phyloP scores from a whole-genome alignment of 2,888 invertebrate genomes.

The Biston stratarius region DNA sequence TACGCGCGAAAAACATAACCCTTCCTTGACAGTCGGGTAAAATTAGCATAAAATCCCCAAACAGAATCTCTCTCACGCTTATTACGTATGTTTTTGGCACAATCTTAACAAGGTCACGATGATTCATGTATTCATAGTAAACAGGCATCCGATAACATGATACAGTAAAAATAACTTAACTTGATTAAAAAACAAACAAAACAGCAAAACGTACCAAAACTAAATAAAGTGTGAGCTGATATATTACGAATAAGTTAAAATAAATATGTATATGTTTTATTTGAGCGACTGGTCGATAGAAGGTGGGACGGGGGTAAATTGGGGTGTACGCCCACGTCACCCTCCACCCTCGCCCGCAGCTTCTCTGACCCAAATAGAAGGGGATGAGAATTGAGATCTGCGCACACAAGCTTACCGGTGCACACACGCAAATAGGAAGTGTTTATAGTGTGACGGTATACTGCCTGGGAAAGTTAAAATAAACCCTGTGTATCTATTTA shows the following conservation, averaged over 20 bases:
- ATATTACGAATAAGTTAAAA: slow-evolving; percentile 13
- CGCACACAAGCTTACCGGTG: slow-evolving; percentile 50
- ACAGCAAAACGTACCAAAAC: not conserved
- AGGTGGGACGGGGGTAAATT: slow-evolving; percentile 45
- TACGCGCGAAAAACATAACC: no score
- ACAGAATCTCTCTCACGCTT: not conserved
- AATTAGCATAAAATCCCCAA: no score
- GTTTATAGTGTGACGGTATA: slow-evolving; percentile 16
- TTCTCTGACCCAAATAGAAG: slow-evolving; percentile 74
- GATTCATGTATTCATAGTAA: slow-evolving; percentile 22
- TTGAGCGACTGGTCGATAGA: slow-evolving; percentile 67
- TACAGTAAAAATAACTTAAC: slow-evolving; percentile 10
- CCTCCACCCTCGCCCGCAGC: slow-evolving; percentile 59
- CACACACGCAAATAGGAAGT: slow-evolving; percentile 41
- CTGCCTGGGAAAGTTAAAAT: slow-evolving; percentile 10
- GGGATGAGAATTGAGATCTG: slow-evolving; percentile 64
- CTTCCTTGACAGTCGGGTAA: no score
- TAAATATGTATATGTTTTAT: slow-evolving; percentile 42
- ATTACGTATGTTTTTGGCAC: slow-evolving; percentile 2
- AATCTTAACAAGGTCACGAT: slow-evolving; percentile 13
- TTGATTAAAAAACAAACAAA: slow-evolving; percentile 20
- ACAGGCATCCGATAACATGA: slow-evolving; percentile 22
- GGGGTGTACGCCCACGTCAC: slow-evolving; percentile 65
- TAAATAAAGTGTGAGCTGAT: slow-evolving; percentile 11
- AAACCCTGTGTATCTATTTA: not conserved